Evolutionary conservation across 1,140 invertebrate genomes (phyloP), one percentile per base, ranked within the genome.

Genomic region (Lucilia sericata): DNA sequence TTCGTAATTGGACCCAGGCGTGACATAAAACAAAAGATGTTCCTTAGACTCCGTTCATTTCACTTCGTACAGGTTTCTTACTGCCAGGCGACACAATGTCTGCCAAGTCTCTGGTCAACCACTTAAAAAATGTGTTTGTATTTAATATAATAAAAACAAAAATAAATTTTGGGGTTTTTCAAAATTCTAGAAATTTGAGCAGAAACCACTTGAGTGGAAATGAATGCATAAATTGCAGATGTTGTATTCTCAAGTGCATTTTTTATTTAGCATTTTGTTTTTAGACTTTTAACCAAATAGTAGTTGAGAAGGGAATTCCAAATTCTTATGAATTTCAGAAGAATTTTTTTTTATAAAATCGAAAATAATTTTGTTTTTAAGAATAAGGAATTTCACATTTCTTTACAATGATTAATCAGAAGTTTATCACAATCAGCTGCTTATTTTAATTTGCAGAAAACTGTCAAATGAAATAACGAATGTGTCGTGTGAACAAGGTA

Each of bases 61-160:
- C 14, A 12, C 5, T 70, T 1, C 12, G 0, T 25, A 25, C 65
- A 70, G 65, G 65, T 70, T 55, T 70, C 65, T 70, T 21, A 14
- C 2, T 70, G n/a, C 65, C 19, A 70, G 65, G 65, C 65, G 65
- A 70, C 65, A 70, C 19, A 70, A 70, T 70, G 65, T 70, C 65
- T 70, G 65, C 65, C 65, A 70, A 21, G 65, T 70, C 65, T 70
- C 65, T 70, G 65, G 65, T 19, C 65, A 70, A 70, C 65, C 65
- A 70, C 65, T 70, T 70, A 70, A 25, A 7, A 21, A 60, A n/a
- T n/a, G 2, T n/a, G n/a, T 60, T 17, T 17, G 2, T 25, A 30
- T 30, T 30, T 30, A 30, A 30, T 30, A 30, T 30, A 30, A 30
- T 30, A 30, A 30, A 21, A 25, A 70, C 7, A 70, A 10, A 21